These are phyloP conservation scores for Phragmatobia fuliginosa DNA, from an alignment of 2,888 invertebrate species.

Conservation along the genomic window DNA sequence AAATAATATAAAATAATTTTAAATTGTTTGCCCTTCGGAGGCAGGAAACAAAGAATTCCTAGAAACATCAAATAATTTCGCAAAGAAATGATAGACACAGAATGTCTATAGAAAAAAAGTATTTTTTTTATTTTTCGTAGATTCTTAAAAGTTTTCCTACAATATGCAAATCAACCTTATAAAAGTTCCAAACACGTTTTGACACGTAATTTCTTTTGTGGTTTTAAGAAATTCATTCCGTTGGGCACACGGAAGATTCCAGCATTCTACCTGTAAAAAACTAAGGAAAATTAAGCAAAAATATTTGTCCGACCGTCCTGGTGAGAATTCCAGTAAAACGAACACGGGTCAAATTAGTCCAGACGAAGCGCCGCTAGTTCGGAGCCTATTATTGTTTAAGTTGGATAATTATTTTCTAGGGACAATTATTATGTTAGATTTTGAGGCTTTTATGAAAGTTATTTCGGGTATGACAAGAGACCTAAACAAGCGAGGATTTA, in stretches of 20 bases:
- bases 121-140: slow-evolving; percentile 21
- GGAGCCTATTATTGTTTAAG: slow-evolving; percentile 54
- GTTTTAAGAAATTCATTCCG: slow-evolving; percentile 25
- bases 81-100: slow-evolving; percentile 7
- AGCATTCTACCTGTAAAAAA: slow-evolving; percentile 21
- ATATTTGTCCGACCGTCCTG: slow-evolving; percentile 25
- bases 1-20: not conserved
- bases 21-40: not conserved
- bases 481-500: slow-evolving; percentile 40
- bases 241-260: slow-evolving; percentile 6
- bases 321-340: slow-evolving; percentile 31
- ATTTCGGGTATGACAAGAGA: slow-evolving; percentile 47
- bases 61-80: not conserved
- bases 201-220: slow-evolving; percentile 48
- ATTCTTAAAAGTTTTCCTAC: slow-evolving; percentile 37
- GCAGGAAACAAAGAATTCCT: not conserved
- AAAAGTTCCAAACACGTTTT: slow-evolving; percentile 46
- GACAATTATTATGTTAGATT: slow-evolving; percentile 46
- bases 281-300: slow-evolving; percentile 34
- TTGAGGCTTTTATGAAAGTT: slow-evolving; percentile 51
- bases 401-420: slow-evolving; percentile 54
- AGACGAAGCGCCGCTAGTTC: slow-evolving; percentile 34
- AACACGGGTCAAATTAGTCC: slow-evolving; percentile 41
- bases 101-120: slow-evolving; percentile 2
- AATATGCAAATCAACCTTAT: slow-evolving; percentile 43